Evolutionary conservation across 1,140 invertebrate species (phyloP).

Genomic region (Coenobita brevimanus): DNA sequence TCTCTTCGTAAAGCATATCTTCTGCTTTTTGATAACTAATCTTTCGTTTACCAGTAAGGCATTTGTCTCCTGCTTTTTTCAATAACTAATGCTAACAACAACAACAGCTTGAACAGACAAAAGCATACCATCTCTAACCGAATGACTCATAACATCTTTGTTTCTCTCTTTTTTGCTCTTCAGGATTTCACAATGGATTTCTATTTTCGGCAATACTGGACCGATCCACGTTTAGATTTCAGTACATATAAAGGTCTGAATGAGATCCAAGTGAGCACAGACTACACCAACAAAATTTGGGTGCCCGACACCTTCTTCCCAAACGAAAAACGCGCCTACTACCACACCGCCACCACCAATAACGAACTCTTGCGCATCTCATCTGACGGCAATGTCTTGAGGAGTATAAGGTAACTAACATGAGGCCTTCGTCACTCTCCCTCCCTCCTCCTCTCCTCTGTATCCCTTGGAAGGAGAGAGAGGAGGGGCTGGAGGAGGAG

Average conservation of each 20-base stretch:
- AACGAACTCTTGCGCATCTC: constrained; percentile 97
- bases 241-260: constrained; percentile 89
- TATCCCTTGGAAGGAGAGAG: not conserved
- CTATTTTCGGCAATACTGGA: constrained; percentile 99
- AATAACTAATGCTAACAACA: no score
- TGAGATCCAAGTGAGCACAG: constrained; percentile 87
- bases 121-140: no score
- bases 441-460: constrained; percentile 10
- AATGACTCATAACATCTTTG: constrained; percentile 11
- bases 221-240: constrained; percentile 93
- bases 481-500: not conserved
- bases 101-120: no score
- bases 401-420: constrained; percentile 88
- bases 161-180: constrained; percentile 70
- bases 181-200: constrained; percentile 99
- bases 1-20: no score
- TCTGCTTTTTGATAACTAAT: no score
- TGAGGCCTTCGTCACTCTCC: not conserved
- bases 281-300: constrained; percentile 98
- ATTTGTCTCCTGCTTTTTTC: no score
- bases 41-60: no score
- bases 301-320: constrained; percentile 98
- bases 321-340: constrained; percentile 98
- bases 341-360: constrained; percentile 97
- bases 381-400: constrained; percentile 93